Evolutionary conservation across 2,797 vertebrate species (phyloP), one percentile per base, ranked within the genome.

Genomic region (Pipistrellus pipistrellus): DNA sequence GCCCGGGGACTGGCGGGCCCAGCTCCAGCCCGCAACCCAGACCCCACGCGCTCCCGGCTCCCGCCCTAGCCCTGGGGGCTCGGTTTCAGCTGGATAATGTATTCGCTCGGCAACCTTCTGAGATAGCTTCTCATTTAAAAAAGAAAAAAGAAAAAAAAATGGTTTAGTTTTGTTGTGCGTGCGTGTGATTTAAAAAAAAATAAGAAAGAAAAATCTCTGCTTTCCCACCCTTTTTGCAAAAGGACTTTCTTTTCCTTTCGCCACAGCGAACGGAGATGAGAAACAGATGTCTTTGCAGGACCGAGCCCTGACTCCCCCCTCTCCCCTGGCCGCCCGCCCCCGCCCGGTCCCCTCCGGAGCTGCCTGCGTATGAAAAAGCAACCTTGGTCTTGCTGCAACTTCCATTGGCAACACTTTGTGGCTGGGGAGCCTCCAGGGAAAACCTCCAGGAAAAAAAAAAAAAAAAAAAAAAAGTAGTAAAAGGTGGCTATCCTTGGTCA

Each of bases 281-380:
- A 97, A 97, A 95, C 97, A 98, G 97, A 97, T 97, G 97, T 97
- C 90, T 94, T 85, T 51, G 96, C 95, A 92, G 95, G 96, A 91
- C 93, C 11, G 13, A 84, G 94, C 91, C 32, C 85, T 64, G 72
- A 3, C 32, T 20, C 46, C 46, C 46, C 46, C 46, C 46, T 12
- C 46, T 2, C 46, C 46, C 46, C 46, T 44, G 44, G 44, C 46
- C 46, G 46, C 48, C 84, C 51, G 73, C 91, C 88, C 64, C 88
- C 51, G 48, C 78, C 77, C 8, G 20, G 15, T 64, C 73, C 84
- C 66, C 87, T 83, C 93, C 68, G 20, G 78, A 86, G 93, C 88
- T 76, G 83, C 88, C 13, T 27, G 15, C 2, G 55, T 23, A 51
- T 38, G 55, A 85, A 89, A 92, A 90, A 71, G 91, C 95, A 83